Evolutionary conservation across 2,797 vertebrate species (phyloP).

Genomic region (Acomys russatus): DNA sequence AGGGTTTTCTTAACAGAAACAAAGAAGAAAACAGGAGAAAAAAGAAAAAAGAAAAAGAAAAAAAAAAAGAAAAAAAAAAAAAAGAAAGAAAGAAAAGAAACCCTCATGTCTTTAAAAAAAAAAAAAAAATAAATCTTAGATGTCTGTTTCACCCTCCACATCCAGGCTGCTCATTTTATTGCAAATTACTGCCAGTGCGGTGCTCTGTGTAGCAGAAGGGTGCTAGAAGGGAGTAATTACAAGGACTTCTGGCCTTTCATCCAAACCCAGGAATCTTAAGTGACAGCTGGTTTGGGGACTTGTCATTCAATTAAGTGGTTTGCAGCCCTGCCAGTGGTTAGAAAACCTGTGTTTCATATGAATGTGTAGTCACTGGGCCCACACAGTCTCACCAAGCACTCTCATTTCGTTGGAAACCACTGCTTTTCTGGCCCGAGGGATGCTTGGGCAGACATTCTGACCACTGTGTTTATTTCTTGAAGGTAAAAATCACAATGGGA

Average conservation of each 20-base stretch:
- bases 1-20: conserved; percentile 30
- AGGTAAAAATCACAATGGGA: conserved; percentile 74
- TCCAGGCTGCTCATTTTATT: conserved; percentile 66
- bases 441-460: conserved; percentile 79
- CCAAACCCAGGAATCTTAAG: conserved; percentile 80
- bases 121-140: neutral
- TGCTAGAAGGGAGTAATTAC: conserved; percentile 77
- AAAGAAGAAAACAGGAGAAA: neutral
- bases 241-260: conserved; percentile 79
- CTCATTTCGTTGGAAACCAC: conserved; percentile 65
- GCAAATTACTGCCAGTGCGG: conserved; percentile 68
- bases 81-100: neutral
- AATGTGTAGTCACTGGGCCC: conserved; percentile 56
- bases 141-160: neutral
- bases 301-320: conserved; percentile 82
- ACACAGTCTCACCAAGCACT: conserved; percentile 10
- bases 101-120: neutral
- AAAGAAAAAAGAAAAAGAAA: neutral
- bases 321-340: conserved; percentile 75
- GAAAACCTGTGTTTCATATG: conserved; percentile 73
- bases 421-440: conserved; percentile 69
- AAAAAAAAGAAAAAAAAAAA: neutral
- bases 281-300: conserved; percentile 81
- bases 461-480: conserved; percentile 79
- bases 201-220: conserved; percentile 75